These are phyloP conservation scores for Acridotheres tristis DNA, from an alignment of 2,797 vertebrate genomes.

Conservation along the genomic window DNA sequence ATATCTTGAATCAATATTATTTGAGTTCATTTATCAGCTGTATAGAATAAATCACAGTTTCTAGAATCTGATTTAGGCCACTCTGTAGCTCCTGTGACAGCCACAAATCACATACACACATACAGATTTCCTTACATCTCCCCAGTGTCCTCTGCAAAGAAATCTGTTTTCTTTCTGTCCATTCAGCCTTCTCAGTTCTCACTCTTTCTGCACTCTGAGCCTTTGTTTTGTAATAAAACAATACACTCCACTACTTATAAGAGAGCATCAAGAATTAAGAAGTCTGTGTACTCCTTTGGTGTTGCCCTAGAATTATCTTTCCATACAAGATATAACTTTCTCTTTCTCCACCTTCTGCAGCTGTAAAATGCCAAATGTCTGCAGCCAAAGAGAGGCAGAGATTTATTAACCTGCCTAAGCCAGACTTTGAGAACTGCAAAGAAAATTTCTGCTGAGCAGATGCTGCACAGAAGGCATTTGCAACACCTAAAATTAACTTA, in stretches of 20 bases:
- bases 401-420: slow-evolving; percentile 42
- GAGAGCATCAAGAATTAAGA: background rate
- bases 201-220: background rate
- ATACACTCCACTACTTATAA: background rate
- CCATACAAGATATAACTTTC: background rate
- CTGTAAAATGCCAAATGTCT: slow-evolving; percentile 1
- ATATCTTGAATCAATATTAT: slow-evolving; percentile 10
- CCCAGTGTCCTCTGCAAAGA: background rate
- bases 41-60: background rate
- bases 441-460: slow-evolving; percentile 49
- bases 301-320: background rate
- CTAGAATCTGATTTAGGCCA: background rate
- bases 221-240: slow-evolving; percentile 20
- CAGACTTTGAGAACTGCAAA: slow-evolving; percentile 15
- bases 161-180: slow-evolving; percentile 23
- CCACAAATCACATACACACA: background rate
- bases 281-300: background rate
- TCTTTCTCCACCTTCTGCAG: slow-evolving; percentile 19
- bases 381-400: background rate
- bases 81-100: background rate
- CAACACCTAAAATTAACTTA: slow-evolving; percentile 21
- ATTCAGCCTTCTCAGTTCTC: background rate
- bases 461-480: background rate
- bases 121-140: slow-evolving; percentile 32
- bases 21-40: background rate